Conservation (phyloP, 2,888 invertebrate species). For the Frankliniella intonsa region DNA sequence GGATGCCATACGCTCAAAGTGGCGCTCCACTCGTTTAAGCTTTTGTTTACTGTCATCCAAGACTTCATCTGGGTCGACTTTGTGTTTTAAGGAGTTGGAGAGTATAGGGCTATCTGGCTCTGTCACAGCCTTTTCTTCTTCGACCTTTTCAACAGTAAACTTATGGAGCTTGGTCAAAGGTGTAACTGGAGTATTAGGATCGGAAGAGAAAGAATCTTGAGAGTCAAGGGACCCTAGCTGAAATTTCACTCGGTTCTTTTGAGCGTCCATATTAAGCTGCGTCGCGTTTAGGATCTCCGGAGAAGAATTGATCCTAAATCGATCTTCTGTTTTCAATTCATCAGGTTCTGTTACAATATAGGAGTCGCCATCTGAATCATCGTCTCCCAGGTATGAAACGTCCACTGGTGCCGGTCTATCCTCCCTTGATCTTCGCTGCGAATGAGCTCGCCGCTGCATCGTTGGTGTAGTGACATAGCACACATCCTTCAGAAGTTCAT, state of each 20-base stretch:
- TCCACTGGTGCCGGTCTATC: constrained; percentile 46
- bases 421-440: constrained; percentile 43
- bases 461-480: constrained; percentile 46
- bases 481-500: constrained; percentile 33
- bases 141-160: constrained; percentile 9
- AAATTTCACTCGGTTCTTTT: neutral
- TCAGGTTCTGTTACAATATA: constrained; percentile 41
- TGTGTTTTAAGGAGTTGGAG: neutral
- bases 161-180: neutral
- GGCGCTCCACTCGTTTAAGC: constrained; percentile 46
- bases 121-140: constrained; percentile 33
- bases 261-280: neutral
- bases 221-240: neutral
- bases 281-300: neutral
- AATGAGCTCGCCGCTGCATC: constrained; percentile 44
- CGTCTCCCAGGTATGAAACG: constrained; percentile 43
- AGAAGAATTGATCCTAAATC: neutral
- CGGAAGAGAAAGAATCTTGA: neutral
- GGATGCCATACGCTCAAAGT: constrained; percentile 53
- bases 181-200: neutral
- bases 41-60: neutral
- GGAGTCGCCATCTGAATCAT: constrained; percentile 42
- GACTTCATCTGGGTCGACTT: neutral
- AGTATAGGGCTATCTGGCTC: constrained; percentile 10
- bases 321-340: neutral